These are phyloP conservation scores for Speoplatyrhinus poulsoni DNA, from an alignment of 2,113 vertebrate species.

Conservation along the genomic window DNA sequence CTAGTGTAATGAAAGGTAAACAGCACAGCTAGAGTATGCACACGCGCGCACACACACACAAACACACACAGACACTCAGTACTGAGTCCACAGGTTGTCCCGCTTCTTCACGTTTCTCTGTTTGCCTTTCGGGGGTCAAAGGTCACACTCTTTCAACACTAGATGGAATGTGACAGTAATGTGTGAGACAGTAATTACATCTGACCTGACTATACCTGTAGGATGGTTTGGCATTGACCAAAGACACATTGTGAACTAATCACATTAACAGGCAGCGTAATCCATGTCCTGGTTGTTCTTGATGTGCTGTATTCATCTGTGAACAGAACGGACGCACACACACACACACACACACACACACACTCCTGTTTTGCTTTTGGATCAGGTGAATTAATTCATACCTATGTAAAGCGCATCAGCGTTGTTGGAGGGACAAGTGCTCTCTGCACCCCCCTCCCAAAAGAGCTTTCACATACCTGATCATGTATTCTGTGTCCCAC, in stretches of 20 bases:
- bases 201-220: conserved; percentile 11
- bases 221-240: conserved; percentile 26
- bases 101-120: conserved; percentile 35
- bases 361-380: conserved; percentile 4
- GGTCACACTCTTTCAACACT: conserved; percentile 42
- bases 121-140: conserved; percentile 53
- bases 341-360: not conserved
- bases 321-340: conserved; percentile 21
- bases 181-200: too few relatives aligned
- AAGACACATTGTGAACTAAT: conserved; percentile 5
- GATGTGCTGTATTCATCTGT: conserved; percentile 30
- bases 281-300: conserved; percentile 16
- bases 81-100: conserved; percentile 23
- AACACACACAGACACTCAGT: conserved; percentile 24
- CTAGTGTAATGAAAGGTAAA: conserved; percentile 60
- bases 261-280: not conserved
- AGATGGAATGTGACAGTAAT: not conserved
- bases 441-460: conserved; percentile 13
- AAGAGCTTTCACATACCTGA: conserved; percentile 35
- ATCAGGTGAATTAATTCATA: conserved; percentile 19
- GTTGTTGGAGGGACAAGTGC: conserved; percentile 11
- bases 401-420: conserved; percentile 9
- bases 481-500: conserved; percentile 47
- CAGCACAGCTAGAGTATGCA: conserved; percentile 41
- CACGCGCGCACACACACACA: conserved; percentile 42